Evolutionary conservation across 2,113 vertebrate species (phyloP), one percentile per base, ranked within the genome.

Genomic region (Microtus montanus): DNA sequence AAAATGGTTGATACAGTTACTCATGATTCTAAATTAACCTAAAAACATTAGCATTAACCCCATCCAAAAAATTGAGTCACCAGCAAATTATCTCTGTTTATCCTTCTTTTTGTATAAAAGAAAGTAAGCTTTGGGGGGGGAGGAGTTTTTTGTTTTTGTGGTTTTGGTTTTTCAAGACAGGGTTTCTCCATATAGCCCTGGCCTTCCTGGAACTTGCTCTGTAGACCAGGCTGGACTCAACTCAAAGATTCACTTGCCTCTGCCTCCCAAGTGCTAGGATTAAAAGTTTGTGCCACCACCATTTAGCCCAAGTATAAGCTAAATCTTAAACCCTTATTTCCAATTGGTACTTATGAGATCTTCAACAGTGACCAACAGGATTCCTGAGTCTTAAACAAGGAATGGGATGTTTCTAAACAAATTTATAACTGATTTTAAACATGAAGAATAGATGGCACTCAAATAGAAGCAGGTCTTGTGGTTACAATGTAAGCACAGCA

Each of bases 271-370:
- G 1, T 22, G 70, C 70, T 38, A 19, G 70, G n/a, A 73, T 73
- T 73, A 71, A 71, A 38, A 35, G 68, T 35, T 70, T 70, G 64
- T 28, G 35, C 70, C 14, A 73, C 70, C 35, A n/a, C 14, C 35
- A 38, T n/a, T 19, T 35, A 73, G 19, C 8, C 70, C 35, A 73
- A 73, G 70, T 22, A 84, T 79, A 94, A 77, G 54, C 73, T 92
- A 93, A 95, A 91, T 91, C 49, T 63, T 91, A 8, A 87, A 70
- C 12, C 9, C 41, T 95, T 24, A 84, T 77, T 91, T 94, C 64
- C 63, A 94, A 87, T 3, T 68, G 79, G 13, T 22, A 83, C 24
- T 68, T 66, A 47, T 17, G 30, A 58, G 66, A 83, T 44, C 82
- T 13, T 61, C 77, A 96, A 22, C 9, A 93, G 41, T 90, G n/a